phyloP scores from a whole-genome alignment of 2,113 vertebrate genomes.

The Oplegnathus fasciatus region DNA sequence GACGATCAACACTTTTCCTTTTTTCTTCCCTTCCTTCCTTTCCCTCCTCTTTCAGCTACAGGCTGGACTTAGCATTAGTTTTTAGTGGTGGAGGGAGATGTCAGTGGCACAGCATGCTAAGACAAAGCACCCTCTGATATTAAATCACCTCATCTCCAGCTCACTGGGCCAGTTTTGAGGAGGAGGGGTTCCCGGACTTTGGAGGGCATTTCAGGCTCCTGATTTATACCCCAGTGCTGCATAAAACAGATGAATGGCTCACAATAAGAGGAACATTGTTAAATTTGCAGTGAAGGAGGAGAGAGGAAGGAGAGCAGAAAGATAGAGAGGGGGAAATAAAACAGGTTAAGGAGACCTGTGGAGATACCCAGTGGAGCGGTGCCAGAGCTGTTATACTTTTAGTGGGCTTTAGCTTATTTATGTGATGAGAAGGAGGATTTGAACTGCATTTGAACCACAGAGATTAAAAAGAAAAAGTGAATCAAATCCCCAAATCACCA shows the following conservation, averaged over 20 bases:
- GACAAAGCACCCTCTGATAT: constrained; percentile 64
- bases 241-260: constrained; percentile 61
- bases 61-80: constrained; percentile 22
- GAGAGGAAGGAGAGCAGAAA: constrained; percentile 1
- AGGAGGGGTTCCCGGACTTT: constrained; percentile 33
- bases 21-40: constrained; percentile 1
- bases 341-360: constrained; percentile 16
- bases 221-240: constrained; percentile 59
- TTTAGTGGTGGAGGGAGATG: constrained; percentile 33
- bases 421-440: constrained; percentile 32
- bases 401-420: constrained; percentile 11
- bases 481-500: not conserved
- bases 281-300: constrained; percentile 26
- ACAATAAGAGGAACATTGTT: constrained; percentile 63
- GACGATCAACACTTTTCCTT: too few species aligned
- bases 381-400: constrained; percentile 9
- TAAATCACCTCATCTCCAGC: constrained; percentile 64
- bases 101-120: constrained; percentile 37
- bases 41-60: constrained; percentile 27
- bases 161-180: constrained; percentile 35
- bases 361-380: not conserved
- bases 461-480: not conserved
- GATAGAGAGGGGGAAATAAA: constrained; percentile 5
- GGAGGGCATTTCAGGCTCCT: constrained; percentile 49
- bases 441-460: constrained; percentile 31